Conservation (phyloP, 2,888 invertebrate genomes). For the Eudasyphora cyanicolor region DNA sequence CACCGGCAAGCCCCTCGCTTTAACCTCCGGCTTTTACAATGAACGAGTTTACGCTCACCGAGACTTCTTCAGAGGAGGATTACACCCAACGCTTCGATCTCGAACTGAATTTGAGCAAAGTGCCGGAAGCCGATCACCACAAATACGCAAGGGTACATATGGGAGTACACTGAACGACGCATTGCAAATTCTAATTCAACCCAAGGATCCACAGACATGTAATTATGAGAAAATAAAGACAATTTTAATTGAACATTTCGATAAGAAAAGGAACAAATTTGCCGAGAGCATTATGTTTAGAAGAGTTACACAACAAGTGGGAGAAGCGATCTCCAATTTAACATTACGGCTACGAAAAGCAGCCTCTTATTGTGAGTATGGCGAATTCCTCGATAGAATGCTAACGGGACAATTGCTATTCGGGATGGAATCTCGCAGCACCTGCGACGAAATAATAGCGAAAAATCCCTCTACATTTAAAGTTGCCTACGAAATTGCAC, state of each 20-base stretch:
- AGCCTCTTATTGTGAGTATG: conserved; percentile 26
- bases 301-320: background rate
- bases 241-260: conserved; percentile 20
- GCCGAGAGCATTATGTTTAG: conserved; percentile 12
- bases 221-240: conserved; percentile 19
- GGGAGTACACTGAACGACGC: background rate
- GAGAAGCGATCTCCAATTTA: conserved; percentile 10
- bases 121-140: too few species aligned
- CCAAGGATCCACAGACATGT: background rate
- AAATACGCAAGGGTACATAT: too few species aligned
- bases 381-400: conserved; percentile 53
- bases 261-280: background rate
- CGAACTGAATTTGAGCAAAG: too few species aligned
- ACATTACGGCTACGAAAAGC: conserved; percentile 28
- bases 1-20: too few species aligned
- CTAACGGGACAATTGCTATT: conserved; percentile 61
- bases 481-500: too few species aligned
- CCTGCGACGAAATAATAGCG: too few species aligned
- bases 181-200: background rate
- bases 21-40: too few species aligned
- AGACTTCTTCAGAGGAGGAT: too few species aligned
- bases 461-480: too few species aligned
- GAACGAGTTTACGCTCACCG: too few species aligned
- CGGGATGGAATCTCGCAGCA: conserved; percentile 57
- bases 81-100: too few species aligned